phyloP scores from a whole-genome alignment of 2,113 vertebrate species.

The Rhizomys pruinosus region DNA sequence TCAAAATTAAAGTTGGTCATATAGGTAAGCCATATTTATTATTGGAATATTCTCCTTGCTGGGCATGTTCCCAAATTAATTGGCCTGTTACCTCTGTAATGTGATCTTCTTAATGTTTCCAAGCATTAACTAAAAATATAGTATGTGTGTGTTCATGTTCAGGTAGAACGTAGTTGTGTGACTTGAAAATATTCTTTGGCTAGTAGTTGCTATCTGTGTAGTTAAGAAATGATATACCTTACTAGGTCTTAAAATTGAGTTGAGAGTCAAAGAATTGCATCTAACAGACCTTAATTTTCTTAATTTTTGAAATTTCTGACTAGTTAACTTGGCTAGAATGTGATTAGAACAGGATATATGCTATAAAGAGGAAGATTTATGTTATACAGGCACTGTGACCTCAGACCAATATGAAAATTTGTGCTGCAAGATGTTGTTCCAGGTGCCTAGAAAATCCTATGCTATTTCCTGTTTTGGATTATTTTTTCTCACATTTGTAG shows the following conservation, averaged over 20 bases:
- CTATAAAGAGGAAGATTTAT: not conserved
- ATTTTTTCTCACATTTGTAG: constrained; percentile 7
- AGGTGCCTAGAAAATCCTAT: constrained; percentile 16
- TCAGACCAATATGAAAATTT: not conserved
- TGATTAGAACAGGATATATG: not conserved
- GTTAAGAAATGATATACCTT: constrained; percentile 23
- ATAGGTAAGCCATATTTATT: constrained; percentile 91
- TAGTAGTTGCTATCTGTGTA: not conserved
- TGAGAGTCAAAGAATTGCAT: not conserved
- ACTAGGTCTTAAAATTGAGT: constrained; percentile 49
- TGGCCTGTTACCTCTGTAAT: not conserved
- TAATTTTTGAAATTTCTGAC: constrained; percentile 22
- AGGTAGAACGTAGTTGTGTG: not conserved
- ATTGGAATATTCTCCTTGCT: constrained; percentile 22
- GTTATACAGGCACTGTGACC: not conserved
- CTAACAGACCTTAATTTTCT: not conserved
- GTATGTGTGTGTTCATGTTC: constrained; percentile 6
- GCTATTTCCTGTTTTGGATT: not conserved
- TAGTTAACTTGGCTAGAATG: not conserved
- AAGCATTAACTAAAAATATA: constrained; percentile 29
- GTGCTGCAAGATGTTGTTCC: not conserved
- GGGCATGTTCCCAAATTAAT: constrained; percentile 7
- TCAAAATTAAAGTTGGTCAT: constrained; percentile 97
- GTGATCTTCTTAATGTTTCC: constrained; percentile 47
- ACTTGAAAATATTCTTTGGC: not conserved